These are phyloP conservation scores for Andrena bucephala DNA, from an alignment of 2,888 invertebrate genomes.

Conservation along the genomic window DNA sequence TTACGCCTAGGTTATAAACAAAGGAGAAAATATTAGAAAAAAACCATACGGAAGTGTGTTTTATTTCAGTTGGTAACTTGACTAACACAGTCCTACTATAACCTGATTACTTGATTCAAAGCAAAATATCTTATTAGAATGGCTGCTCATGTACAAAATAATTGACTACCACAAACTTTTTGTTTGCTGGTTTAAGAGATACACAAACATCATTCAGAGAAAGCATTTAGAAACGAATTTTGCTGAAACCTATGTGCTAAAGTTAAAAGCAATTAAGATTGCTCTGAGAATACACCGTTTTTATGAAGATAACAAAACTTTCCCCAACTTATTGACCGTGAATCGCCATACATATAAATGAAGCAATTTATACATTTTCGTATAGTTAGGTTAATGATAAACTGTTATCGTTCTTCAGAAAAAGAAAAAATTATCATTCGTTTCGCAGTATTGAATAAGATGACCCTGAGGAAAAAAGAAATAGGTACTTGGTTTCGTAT, in stretches of 20 bases:
- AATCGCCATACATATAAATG: constrained; percentile 45
- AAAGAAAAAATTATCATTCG: constrained; percentile 36
- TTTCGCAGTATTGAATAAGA: constrained; percentile 53
- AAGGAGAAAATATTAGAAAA: constrained; percentile 22
- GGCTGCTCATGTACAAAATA: constrained; percentile 36
- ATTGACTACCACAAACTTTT: constrained; percentile 23
- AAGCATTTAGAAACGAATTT: constrained; percentile 26
- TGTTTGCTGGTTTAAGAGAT: constrained; percentile 15
- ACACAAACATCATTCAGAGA: constrained; percentile 4
- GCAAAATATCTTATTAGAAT: constrained; percentile 59
- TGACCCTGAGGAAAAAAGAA: constrained; percentile 3
- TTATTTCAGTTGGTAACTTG: constrained; percentile 49
- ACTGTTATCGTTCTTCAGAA: constrained; percentile 47
- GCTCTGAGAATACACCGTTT: constrained; percentile 30
- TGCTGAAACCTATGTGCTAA: constrained; percentile 9
- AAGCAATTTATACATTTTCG: constrained; percentile 41
- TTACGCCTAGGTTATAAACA: constrained; percentile 19
- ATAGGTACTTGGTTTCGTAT: constrained; percentile 27
- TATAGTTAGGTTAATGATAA: constrained; percentile 56
- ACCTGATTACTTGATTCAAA: constrained; percentile 51
- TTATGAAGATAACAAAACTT: constrained; percentile 43
- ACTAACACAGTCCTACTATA: constrained; percentile 38
- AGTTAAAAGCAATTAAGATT: constrained; percentile 27
- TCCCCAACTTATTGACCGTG: constrained; percentile 51
- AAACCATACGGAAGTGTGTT: constrained; percentile 24